A percentile compares a stretch with the other conserved stretches of the same genome.
Evolutionary conservation across 2,113 vertebrate species (phyloP).

Genomic region (Scartelaos histophorus): DNA sequence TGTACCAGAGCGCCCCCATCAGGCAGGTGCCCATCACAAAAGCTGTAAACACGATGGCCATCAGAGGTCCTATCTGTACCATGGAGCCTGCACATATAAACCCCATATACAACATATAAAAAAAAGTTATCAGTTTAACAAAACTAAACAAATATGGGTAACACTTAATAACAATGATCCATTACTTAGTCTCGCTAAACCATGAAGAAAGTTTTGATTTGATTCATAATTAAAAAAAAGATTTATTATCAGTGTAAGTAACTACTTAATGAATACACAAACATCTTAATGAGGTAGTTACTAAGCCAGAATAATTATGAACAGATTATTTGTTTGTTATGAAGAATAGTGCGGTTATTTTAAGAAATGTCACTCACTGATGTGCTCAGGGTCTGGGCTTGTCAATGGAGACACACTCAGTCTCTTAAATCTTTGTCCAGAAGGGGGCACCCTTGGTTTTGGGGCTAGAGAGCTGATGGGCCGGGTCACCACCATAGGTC

Average conservation of each 20-base stretch:
- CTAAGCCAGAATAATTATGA: no score
- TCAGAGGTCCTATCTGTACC: slow-evolving; percentile 57
- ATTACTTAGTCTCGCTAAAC: no score
- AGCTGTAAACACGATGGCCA: slow-evolving; percentile 73
- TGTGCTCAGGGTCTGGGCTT: slow-evolving; percentile 21
- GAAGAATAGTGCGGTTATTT: no score
- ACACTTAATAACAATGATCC: no score
- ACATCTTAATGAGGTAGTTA: no score
- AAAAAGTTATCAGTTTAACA: not conserved
- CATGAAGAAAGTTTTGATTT: no score
- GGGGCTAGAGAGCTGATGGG: slow-evolving; percentile 34
- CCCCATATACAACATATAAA: not conserved
- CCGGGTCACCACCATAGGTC: slow-evolving; percentile 79
- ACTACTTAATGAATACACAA: no score
- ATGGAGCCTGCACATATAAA: slow-evolving; percentile 38
- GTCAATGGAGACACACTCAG: slow-evolving; percentile 28
- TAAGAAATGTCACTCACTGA: slow-evolving; percentile 36
- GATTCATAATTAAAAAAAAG: no score
- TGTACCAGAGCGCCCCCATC: slow-evolving; percentile 78
- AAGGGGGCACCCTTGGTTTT: slow-evolving; percentile 40
- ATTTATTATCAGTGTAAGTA: no score
- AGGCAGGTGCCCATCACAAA: slow-evolving; percentile 76
- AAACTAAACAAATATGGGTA: not conserved
- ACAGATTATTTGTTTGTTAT: no score
- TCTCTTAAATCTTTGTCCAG: slow-evolving; percentile 51